Percentiles rank a stretch among this genome's conserved stretches.
phyloP scores from a whole-genome alignment of 2,113 vertebrate species.

The Nansenia antarctica region DNA sequence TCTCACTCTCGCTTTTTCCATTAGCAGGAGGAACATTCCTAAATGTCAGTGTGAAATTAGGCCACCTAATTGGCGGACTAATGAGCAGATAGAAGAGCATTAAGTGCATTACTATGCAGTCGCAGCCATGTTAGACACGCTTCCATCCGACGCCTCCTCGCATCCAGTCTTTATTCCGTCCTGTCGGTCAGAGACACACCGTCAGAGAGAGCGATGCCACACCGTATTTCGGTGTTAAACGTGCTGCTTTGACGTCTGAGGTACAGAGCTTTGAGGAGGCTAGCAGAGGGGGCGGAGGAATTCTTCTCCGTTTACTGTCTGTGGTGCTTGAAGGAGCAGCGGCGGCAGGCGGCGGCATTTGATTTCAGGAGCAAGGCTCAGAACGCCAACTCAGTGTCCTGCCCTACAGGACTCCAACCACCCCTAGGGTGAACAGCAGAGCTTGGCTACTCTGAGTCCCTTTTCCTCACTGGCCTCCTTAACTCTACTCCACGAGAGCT shows the following conservation, averaged over 20 bases:
- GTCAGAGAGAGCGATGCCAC: neutral
- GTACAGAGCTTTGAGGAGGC: neutral
- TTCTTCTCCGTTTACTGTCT: neutral
- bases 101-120: neutral
- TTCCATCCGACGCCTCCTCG: neutral
- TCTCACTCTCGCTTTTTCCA: neutral
- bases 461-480: neutral
- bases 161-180: neutral
- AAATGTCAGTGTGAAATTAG: conserved; percentile 31
- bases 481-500: neutral
- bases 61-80: conserved; percentile 26
- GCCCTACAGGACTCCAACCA: neutral
- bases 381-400: neutral
- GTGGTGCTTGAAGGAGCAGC: neutral
- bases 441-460: neutral
- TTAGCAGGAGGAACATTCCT: conserved; percentile 18
- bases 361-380: neutral
- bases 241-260: conserved; percentile 6
- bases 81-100: conserved; percentile 26
- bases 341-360: neutral
- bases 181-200: neutral
- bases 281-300: conserved; percentile 1
- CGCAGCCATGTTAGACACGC: neutral
- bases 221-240: neutral
- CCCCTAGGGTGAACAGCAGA: neutral